Evolutionary conservation across 2,888 invertebrate species (phyloP).

Genomic region (Stegophylla sp.): DNA sequence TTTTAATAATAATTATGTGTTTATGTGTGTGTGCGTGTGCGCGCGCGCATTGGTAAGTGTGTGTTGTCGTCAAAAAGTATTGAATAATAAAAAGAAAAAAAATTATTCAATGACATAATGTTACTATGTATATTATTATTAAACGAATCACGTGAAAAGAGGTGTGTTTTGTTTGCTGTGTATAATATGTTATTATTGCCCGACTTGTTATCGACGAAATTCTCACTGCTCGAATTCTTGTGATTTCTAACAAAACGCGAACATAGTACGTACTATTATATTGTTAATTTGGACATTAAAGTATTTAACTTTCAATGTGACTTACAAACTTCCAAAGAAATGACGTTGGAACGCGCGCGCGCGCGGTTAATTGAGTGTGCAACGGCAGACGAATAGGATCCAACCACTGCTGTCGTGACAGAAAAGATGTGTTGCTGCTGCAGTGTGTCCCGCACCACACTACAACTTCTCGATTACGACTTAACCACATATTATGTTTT

Average conservation of each 20-base stretch:
- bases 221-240: background rate
- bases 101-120: background rate
- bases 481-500: background rate
- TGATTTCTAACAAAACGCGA: background rate
- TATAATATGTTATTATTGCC: background rate
- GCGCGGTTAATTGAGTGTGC: conserved; percentile 17
- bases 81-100: background rate
- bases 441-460: background rate
- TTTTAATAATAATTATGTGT: no score
- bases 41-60: no score
- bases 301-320: no score
- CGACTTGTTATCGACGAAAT: background rate
- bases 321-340: background rate
- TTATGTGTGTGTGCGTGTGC: background rate
- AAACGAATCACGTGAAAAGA: no score
- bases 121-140: no score
- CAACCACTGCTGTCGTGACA: background rate
- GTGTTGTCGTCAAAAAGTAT: background rate
- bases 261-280: no score
- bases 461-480: background rate
- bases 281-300: no score
- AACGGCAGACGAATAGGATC: conserved; percentile 2
- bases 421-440: no score
- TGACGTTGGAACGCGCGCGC: background rate
- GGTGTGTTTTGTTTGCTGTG: no score